Percentiles rank a stretch among this genome's conserved stretches.
phyloP scores from a whole-genome alignment of 2,888 invertebrate species.

The Steinernema scapterisci region DNA sequence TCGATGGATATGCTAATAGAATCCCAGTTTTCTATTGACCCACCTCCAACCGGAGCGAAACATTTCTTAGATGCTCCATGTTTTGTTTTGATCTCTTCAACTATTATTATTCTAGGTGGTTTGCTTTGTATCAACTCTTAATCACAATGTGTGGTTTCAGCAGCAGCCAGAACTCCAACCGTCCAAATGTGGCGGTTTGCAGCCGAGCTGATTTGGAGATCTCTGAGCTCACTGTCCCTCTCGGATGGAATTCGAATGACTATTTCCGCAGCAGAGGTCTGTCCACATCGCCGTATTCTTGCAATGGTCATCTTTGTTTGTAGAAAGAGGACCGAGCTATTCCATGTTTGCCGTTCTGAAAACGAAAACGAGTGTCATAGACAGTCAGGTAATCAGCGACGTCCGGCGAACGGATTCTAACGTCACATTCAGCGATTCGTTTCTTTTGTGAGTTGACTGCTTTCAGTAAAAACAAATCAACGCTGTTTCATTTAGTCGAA shows the following conservation, averaged over 20 bases:
- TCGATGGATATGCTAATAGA: conserved; percentile 1
- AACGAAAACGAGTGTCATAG: conserved; percentile 1
- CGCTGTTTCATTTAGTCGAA: background rate
- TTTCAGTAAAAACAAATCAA: background rate
- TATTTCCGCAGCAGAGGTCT: conserved; percentile 18
- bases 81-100: background rate
- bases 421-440: conserved; percentile 2
- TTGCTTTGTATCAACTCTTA: too few relatives aligned
- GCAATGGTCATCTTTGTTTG: background rate
- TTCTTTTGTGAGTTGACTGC: conserved; percentile 9
- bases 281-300: background rate
- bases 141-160: background rate
- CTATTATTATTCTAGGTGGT: too few relatives aligned
- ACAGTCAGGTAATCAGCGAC: conserved; percentile 4
- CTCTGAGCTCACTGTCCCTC: background rate
- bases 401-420: conserved; percentile 4
- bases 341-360: conserved; percentile 6
- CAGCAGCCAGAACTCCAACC: background rate
- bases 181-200: background rate
- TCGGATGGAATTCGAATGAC: conserved; percentile 19
- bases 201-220: conserved; percentile 8
- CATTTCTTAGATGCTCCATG: background rate
- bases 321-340: conserved; percentile 25
- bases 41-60: background rate
- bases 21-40: background rate